Evolutionary conservation across 2,797 vertebrate genomes (phyloP), one percentile per base, ranked within the genome.

Genomic region (Pangasius krempfi): DNA sequence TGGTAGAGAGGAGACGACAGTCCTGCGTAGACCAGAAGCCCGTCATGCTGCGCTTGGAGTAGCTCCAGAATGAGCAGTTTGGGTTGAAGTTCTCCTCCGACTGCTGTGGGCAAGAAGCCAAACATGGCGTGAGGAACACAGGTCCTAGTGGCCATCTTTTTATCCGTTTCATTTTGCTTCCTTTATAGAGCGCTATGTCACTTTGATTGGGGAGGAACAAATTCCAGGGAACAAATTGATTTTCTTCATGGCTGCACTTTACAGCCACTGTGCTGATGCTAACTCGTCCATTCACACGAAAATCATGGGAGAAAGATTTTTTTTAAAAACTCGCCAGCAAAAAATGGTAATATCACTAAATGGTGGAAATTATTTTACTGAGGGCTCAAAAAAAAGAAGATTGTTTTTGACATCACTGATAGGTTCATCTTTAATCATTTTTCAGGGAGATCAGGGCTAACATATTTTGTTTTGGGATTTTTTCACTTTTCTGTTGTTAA

Each of bases 31-130:
- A 99, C 98, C 98, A 99, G 93, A 95, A 97, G 4, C 98, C 98
- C 0, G 95, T 97, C 98, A 99, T 98, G 20, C 96, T 99, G 87
- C 95, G 97, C 93, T 97, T 98, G 13, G 98, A 99, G 93, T 99
- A 99, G 93, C 98, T 99, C 98, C 98, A 99, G 94, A 99, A 99
- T 0, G 98, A 99, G 95, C 98, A 99, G 94, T 99, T 99, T 3
- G 98, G 98, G 94, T 99, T 99, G 95, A 99, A 99, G 95, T 98
- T 99, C 94, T 99, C 98, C 92, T 99, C 96, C 0, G 98, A 99
- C 89, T 98, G 98, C 98, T 99, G 95, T 44, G 86, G 40, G 86
- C 58, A 66, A 88, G 7, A 68, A 79, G 72, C 66, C 80, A 75
- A 84, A 50, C 20, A 22, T 16, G 37, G 83, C 2, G 37, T 70